Evolutionary conservation across 2,113 vertebrate species (phyloP).

Genomic region (Phaethon lepturus): DNA sequence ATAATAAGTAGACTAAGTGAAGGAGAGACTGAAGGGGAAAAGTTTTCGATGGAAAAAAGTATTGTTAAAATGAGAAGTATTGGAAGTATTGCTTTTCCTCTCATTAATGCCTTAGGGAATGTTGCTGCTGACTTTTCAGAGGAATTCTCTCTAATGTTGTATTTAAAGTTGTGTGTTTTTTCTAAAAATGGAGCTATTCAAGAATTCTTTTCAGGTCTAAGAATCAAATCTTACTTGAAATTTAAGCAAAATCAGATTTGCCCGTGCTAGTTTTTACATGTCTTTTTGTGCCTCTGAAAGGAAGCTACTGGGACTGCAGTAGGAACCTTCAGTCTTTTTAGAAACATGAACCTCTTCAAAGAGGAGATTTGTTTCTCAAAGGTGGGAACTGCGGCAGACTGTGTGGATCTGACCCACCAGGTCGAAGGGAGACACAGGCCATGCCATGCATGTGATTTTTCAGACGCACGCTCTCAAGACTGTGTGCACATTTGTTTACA

Average conservation of each 20-base stretch:
- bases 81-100: background rate
- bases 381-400: background rate
- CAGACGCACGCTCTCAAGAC: accelerated
- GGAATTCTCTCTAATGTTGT: background rate
- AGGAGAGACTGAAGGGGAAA: background rate
- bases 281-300: background rate
- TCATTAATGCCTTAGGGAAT: background rate
- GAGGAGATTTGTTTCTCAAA: background rate
- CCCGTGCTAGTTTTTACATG: background rate
- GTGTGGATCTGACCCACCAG: background rate
- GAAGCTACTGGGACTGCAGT: background rate
- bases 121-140: background rate
- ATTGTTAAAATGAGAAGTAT: background rate
- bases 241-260: background rate
- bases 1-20: background rate
- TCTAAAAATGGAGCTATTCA: background rate
- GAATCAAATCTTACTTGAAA: background rate
- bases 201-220: background rate
- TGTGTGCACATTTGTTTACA: background rate
- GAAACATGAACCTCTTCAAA: background rate
- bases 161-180: background rate
- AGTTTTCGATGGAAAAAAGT: background rate
- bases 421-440: background rate
- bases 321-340: background rate
- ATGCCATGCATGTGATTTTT: accelerated